A percentile compares a stretch with the other conserved stretches of the same genome.
Evolutionary conservation across 1,140 invertebrate genomes (phyloP).

Genomic region (Conus betulinus): DNA sequence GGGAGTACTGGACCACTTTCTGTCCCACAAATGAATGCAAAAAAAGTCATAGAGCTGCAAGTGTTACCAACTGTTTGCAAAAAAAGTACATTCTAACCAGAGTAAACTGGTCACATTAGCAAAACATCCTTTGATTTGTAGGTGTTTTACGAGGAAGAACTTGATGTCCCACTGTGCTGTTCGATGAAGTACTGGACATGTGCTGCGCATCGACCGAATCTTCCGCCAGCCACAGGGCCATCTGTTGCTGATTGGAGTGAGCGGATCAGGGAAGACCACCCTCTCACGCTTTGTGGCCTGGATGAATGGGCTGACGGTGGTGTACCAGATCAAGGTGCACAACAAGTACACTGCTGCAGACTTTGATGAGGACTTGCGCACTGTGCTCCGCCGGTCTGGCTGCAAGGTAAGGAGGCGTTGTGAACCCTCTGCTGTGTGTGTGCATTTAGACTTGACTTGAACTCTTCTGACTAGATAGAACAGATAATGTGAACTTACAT

Average conservation of each 20-base stretch:
- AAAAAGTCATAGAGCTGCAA: too few species aligned
- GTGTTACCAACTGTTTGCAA: too few species aligned
- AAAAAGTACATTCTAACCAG: too few species aligned
- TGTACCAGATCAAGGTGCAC: slow-evolving; percentile 95
- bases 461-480: too few species aligned
- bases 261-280: slow-evolving; percentile 99
- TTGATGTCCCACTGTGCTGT: slow-evolving; percentile 99
- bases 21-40: too few species aligned
- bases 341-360: slow-evolving; percentile 99
- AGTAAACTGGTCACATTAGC: too few species aligned
- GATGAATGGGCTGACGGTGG: slow-evolving; percentile 99
- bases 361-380: slow-evolving; percentile 98
- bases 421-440: too few species aligned
- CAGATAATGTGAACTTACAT: too few species aligned
- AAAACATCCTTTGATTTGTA: slow-evolving; percentile 59
- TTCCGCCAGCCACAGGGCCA: slow-evolving; percentile 98
- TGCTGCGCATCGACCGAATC: slow-evolving; percentile 98
- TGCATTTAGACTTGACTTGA: too few species aligned
- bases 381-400: slow-evolving; percentile 93
- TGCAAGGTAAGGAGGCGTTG: slow-evolving; percentile 82
- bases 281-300: slow-evolving; percentile 99
- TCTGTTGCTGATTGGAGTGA: slow-evolving; percentile 88
- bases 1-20: slow-evolving; percentile 99
- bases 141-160: slow-evolving; percentile 99
- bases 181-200: slow-evolving; percentile 99